Evolutionary conservation across 2,797 vertebrate genomes (phyloP), one percentile per base, ranked within the genome.

Genomic region (Rhinichthys osculus): DNA sequence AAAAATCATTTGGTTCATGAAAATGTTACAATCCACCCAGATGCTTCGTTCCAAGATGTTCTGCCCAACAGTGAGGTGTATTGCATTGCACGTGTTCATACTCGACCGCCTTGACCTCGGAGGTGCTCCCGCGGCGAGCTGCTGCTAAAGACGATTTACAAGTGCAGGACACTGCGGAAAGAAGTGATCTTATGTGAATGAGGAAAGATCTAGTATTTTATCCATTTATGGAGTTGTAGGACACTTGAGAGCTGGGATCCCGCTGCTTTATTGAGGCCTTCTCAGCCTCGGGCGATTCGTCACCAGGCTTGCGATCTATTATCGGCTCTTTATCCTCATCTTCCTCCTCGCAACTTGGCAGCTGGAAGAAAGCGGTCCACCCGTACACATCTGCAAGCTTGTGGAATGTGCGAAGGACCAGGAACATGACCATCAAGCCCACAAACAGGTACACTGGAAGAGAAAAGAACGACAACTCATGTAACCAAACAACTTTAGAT

Each of bases 361-460:
- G 95, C 89, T 89, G 95, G 91, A 92, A 92, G 89, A 93, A 93
- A 86, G 92, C 92, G 38, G 90, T 96, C 90, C 95, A 94, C 89
- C 97, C 97, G 77, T 95, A 95, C 87, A 93, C 90, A 90, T 95
- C 96, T 1, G 96, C 95, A 91, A 96, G 91, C 23, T 93, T 96
- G 92, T 96, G 96, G 92, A 97, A 95, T 35, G 96, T 94, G 76
- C 96, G 96, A n/a, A 98, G 94, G 44, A 97, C 70, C n/a, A 98
- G 91, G 89, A 96, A 96, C 93, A 97, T 96, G 92, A 95, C 94
- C 88, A 96, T 95, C 88, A 96, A 92, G 21, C 97, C 97, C 89
- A 95, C 33, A 54, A 96, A 96, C 87, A 93, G 93, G 93, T 96
- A 96, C 81, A 94, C 96, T 97, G 89, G 13, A 82, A 78, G 47